A percentile compares a stretch with the other conserved stretches of the same genome.
Evolutionary conservation across 2,888 invertebrate genomes (phyloP).

Genomic region (Bombyx huttoni): DNA sequence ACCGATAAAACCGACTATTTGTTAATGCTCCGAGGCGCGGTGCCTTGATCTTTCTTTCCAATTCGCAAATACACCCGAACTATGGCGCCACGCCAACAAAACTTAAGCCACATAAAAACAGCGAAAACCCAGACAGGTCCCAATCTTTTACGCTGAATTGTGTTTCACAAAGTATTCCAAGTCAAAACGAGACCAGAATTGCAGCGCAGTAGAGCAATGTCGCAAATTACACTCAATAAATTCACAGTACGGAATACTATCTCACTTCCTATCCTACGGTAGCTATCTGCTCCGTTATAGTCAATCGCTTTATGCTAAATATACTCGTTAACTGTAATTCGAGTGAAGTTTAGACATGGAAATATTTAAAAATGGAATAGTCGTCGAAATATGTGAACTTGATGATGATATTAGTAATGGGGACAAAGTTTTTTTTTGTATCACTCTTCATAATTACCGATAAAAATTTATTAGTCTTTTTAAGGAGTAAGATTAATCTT

Average conservation of each 20-base stretch:
- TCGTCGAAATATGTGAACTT: no score
- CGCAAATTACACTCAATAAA: slow-evolving; percentile 16
- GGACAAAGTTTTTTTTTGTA: no score
- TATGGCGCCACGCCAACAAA: neutral
- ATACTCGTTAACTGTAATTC: slow-evolving; percentile 1
- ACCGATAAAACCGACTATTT: neutral
- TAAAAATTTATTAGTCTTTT: no score
- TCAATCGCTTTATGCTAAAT: slow-evolving; percentile 1
- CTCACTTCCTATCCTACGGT: slow-evolving; percentile 6
- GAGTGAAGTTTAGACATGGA: neutral
- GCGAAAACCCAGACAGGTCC: neutral
- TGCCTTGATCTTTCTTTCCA: neutral
- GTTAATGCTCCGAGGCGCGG: neutral
- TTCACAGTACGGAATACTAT: slow-evolving; percentile 9
- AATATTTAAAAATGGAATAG: no score
- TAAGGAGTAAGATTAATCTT: no score
- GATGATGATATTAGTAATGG: no score
- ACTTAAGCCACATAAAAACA: neutral
- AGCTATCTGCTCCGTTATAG: slow-evolving; percentile 4
- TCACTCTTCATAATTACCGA: no score
- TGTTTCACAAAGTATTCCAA: slow-evolving; percentile 3
- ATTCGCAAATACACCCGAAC: neutral
- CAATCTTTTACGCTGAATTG: slow-evolving; percentile 1
- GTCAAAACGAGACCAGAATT: slow-evolving; percentile 5
- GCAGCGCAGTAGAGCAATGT: slow-evolving; percentile 8